These are phyloP conservation scores for Ahaetulla prasina DNA, from an alignment of 2,113 vertebrate species.

Conservation along the genomic window DNA sequence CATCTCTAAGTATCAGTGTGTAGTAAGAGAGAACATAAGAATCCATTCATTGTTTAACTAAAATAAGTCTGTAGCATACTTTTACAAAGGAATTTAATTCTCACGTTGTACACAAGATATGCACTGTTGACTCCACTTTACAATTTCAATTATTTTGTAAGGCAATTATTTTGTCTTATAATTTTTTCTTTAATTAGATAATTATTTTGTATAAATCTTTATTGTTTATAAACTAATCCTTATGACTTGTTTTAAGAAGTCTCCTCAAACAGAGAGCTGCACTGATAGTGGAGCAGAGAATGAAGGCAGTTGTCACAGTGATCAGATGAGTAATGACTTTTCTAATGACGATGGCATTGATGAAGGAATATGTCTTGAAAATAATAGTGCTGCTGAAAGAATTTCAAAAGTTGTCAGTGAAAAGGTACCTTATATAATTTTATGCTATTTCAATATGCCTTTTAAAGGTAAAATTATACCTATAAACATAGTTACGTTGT, in stretches of 20 bases:
- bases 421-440: slow-evolving; percentile 73
- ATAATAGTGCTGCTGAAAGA: slow-evolving; percentile 81
- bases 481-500: neutral
- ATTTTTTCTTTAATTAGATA: too few relatives aligned
- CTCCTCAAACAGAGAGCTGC: slow-evolving; percentile 97
- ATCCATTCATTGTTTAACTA: neutral
- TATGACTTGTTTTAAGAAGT: slow-evolving; percentile 81
- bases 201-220: neutral
- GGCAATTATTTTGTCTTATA: too few relatives aligned
- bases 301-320: slow-evolving; percentile 98
- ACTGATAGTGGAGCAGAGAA: slow-evolving; percentile 98
- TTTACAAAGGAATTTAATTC: neutral
- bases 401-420: slow-evolving; percentile 80
- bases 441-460: neutral
- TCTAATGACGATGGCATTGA: slow-evolving; percentile 94
- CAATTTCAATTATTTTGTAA: neutral
- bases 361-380: slow-evolving; percentile 97
- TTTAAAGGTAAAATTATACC: neutral
- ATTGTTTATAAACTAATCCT: slow-evolving; percentile 33
- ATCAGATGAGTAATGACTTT: slow-evolving; percentile 99
- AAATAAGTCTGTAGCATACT: neutral
- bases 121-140: neutral
- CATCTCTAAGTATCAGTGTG: neutral
- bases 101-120: neutral
- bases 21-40: neutral